Evolutionary conservation across 2,888 invertebrate genomes (phyloP), one percentile per base, ranked within the genome.

Genomic region (Pseudeuparius sepicola): DNA sequence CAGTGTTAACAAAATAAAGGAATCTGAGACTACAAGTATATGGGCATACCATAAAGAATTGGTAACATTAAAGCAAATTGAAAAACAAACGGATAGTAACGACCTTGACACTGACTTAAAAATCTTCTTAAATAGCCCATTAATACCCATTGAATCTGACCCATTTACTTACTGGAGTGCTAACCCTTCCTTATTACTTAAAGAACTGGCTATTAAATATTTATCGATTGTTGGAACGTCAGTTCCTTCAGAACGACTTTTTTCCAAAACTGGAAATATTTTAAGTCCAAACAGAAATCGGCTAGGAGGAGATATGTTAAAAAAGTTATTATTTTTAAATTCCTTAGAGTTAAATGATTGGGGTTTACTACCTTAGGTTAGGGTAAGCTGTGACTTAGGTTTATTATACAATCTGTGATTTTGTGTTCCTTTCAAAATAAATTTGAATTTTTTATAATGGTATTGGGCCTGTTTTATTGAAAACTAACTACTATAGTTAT

Each of bases 211-310:
- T 4, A 15, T 26, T 13, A 33, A 36, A 24, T 37, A 34, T 37
- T 16, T 40, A 9, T 28, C 36, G 3, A 23, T 37, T 36, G 30
- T 34, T 13, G 40, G 37, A 7, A 30, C 34, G 6, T 40, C 37
- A 6, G 37, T 40, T 14, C 37, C 40, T 7, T 33, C 36, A 23
- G 40, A 40, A 25, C 31, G 29, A 9, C 17, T 40, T 15, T 40
- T 40, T 29, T 36, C 36, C 7, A 27, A 40, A 20, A 31, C 40
- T 4, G 40, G 37, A 29, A 30, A 31, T 33, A 34, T 32, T 16
- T 26, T 37, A 14, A 33, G 34, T 3, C 26, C 24, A 16, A 16
- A 9, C 16, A 12, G 37, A 11, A 40, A 37, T 20, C 14, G 31
- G 23, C 9, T 40, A 12, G 6, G 10, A 11, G 34, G 34, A 17